A percentile compares a stretch with the other conserved stretches of the same genome.
Conservation (phyloP, 2,797 vertebrate genomes). For the Rhinophrynus dorsalis region DNA sequence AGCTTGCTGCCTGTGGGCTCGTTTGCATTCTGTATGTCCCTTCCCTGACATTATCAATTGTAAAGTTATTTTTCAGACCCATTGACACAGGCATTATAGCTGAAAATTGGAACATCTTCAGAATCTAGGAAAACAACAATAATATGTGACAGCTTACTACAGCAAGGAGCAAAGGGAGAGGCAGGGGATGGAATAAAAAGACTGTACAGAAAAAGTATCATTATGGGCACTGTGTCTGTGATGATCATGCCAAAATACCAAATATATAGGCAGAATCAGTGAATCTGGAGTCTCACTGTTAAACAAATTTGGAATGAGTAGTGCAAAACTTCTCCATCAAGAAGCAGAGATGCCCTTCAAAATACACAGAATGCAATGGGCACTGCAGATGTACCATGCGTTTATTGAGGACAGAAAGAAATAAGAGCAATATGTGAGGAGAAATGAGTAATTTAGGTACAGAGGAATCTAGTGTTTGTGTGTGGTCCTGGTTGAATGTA, state of each 20-base stretch:
- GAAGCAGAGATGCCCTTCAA: background rate
- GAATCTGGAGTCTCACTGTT: background rate
- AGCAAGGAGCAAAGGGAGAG: constrained; percentile 24
- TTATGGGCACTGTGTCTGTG: background rate
- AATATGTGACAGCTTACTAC: constrained; percentile 43
- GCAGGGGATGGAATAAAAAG: constrained; percentile 1
- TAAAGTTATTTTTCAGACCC: constrained; percentile 48
- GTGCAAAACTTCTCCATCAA: background rate
- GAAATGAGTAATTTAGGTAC: constrained; percentile 6
- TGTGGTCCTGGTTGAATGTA: constrained; percentile 10
- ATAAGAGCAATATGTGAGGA: background rate
- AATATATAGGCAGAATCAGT: background rate
- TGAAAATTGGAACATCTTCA: constrained; percentile 50
- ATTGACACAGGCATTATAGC: constrained; percentile 47
- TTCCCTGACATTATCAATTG: constrained; percentile 42
- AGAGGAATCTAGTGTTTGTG: constrained; percentile 11
- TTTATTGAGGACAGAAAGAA: background rate
- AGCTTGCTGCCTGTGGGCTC: constrained; percentile 1
- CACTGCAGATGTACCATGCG: background rate
- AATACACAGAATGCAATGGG: background rate
- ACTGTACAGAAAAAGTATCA: background rate
- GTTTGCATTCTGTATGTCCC: constrained; percentile 35
- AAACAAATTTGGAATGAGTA: background rate
- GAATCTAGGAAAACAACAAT: constrained; percentile 43
- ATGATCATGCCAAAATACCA: constrained; percentile 6